Evolutionary conservation across 1,140 invertebrate species (phyloP).

Genomic region (Homarus americanus): DNA sequence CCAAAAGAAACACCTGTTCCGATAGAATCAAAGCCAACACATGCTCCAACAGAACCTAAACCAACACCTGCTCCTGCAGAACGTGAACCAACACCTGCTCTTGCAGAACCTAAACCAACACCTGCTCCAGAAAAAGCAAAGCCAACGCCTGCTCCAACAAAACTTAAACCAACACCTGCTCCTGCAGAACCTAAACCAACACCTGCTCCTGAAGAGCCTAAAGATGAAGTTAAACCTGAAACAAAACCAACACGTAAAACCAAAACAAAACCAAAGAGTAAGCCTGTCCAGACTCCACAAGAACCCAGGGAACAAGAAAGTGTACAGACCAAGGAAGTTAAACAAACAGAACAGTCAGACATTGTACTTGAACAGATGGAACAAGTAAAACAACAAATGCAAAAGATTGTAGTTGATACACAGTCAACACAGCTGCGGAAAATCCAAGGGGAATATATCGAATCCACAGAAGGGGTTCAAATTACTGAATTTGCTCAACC

Average conservation of each 20-base stretch:
- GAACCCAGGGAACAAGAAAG: background rate
- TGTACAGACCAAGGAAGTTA: background rate
- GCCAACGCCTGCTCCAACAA: slow-evolving; percentile 14
- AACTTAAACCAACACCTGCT: slow-evolving; percentile 25
- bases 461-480: background rate
- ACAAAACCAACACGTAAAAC: slow-evolving; percentile 22
- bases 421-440: slow-evolving; percentile 54
- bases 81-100: slow-evolving; percentile 25
- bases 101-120: slow-evolving; percentile 49
- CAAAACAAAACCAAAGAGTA: slow-evolving; percentile 40
- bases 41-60: background rate
- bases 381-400: slow-evolving; percentile 7
- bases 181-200: slow-evolving; percentile 43
- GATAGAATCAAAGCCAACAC: slow-evolving; percentile 17
- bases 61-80: slow-evolving; percentile 16
- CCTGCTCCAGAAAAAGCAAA: slow-evolving; percentile 53
- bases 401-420: slow-evolving; percentile 10
- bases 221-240: background rate
- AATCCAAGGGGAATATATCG: background rate
- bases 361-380: slow-evolving; percentile 25
- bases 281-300: slow-evolving; percentile 11
- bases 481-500: slow-evolving; percentile 32
- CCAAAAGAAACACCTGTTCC: slow-evolving; percentile 1
- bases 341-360: slow-evolving; percentile 19
- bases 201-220: slow-evolving; percentile 2